Evolutionary conservation across 2,888 invertebrate species (phyloP).

Genomic region (Synergus itoensis): DNA sequence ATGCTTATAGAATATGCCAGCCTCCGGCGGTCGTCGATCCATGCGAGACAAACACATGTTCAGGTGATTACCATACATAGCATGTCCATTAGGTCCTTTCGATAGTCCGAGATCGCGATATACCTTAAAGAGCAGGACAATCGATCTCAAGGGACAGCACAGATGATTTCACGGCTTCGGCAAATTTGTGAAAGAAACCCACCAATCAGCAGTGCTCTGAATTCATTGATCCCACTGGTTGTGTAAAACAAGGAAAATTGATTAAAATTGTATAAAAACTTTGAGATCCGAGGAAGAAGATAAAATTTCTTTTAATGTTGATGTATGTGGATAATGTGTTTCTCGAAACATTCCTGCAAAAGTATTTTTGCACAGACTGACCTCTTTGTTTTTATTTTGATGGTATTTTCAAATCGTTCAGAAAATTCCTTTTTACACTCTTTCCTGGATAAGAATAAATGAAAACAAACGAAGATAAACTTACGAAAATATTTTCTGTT

Average conservation of each 20-base stretch:
- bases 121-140: conserved; percentile 24
- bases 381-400: neutral
- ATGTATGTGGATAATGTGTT: neutral
- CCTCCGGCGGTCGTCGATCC: conserved; percentile 45
- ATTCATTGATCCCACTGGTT: conserved; percentile 10
- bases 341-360: neutral
- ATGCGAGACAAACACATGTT: conserved; percentile 45
- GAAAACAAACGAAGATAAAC: neutral
- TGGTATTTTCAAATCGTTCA: conserved; percentile 1
- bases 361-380: neutral
- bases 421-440: neutral
- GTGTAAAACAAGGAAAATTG: neutral
- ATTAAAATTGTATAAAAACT: neutral
- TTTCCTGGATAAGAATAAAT: neutral
- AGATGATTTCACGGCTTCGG: conserved; percentile 43
- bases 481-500: neutral
- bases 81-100: conserved; percentile 59
- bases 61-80: conserved; percentile 57
- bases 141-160: conserved; percentile 46
- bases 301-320: neutral
- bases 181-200: conserved; percentile 32
- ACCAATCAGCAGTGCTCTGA: neutral
- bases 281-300: too few relatives aligned
- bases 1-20: conserved; percentile 47
- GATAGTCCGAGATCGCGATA: conserved; percentile 8